Evolutionary conservation across 2,113 vertebrate species (phyloP), one percentile per base, ranked within the genome.

Genomic region (Egretta garzetta): DNA sequence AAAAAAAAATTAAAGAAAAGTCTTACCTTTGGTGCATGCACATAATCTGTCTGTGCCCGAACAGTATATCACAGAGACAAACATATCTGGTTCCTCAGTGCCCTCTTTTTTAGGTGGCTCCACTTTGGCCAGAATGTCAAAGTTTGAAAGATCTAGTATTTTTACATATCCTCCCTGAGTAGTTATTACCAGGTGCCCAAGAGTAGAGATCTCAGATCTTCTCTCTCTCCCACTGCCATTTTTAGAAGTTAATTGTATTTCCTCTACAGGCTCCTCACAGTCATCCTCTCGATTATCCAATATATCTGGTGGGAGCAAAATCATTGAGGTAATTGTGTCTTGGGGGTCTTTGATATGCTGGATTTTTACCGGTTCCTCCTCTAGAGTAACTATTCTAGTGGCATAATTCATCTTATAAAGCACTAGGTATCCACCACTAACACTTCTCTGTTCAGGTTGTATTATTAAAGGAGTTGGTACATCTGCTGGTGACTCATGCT

Each of bases 351-450:
- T 99, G 98, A 99, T 99, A 98, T 99, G 99, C 95, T 99, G 99
- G 81, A 99, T 98, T 98, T 99, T 99, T 88, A 99, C 97, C 1
- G 99, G 99, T 74, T 99, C 99, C 96, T 99, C 99, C 86, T 99
- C 99, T 95, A 99, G 97, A 83, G 99, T 99, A 95, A 99, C 99
- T 86, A 99, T 99, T 74, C 99, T 99, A 62, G 99, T 99, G 90
- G 99, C 99, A 98, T 99, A 99, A 98, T 99, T 99, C 96, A 99
- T 99, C 95, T 99, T 99, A 97, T 99, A 99, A 96, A 99, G 99
- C 26, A 99, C 98, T 86, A 99, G 98, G 96, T 99, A 99, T 58
- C 99, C 99, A 60, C 99, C 99, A 77, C 99, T 98, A 92, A 98
- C 95, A 92, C 94, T 98, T 96, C 98, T 99, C 94, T 99, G 99